These are phyloP conservation scores for Tortrix viridana DNA, from an alignment of 2,888 invertebrate genomes.

Conservation along the genomic window DNA sequence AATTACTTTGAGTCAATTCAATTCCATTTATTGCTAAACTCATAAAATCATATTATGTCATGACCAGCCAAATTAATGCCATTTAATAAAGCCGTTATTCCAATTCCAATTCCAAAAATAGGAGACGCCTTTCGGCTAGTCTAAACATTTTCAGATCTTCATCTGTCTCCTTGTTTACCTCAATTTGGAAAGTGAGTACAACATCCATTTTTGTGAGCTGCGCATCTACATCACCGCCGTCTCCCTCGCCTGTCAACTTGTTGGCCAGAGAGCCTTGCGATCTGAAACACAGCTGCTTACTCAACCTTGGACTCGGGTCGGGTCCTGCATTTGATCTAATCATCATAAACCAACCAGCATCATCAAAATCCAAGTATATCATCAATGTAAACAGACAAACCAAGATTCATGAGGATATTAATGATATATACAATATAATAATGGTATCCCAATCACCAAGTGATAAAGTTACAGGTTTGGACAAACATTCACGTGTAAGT, in stretches of 20 bases:
- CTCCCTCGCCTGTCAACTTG: conserved; percentile 97
- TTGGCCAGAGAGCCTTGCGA: conserved; percentile 94
- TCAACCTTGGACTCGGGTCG: conserved; percentile 84
- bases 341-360: conserved; percentile 59
- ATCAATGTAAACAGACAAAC: conserved; percentile 27
- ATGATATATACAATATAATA: conserved; percentile 22
- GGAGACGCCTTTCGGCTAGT: too few species aligned
- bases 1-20: too few species aligned
- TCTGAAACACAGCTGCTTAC: conserved; percentile 88
- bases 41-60: too few species aligned
- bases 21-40: too few species aligned
- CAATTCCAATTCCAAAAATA: too few species aligned
- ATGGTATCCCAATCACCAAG: conserved; percentile 22
- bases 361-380: conserved; percentile 42
- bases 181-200: conserved; percentile 97
- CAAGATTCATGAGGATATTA: conserved; percentile 16
- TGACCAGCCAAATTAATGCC: too few species aligned
- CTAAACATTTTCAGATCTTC: not conserved
- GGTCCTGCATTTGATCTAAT: conserved; percentile 80
- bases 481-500: conserved; percentile 60
- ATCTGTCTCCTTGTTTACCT: conserved; percentile 86
- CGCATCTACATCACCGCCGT: conserved; percentile 97
- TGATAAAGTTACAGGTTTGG: conserved; percentile 45
- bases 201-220: conserved; percentile 99
- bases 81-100: too few species aligned